A percentile compares a stretch with the other conserved stretches of the same genome.
These are phyloP conservation scores for Lindbergichthys nudifrons DNA, from an alignment of 2,797 vertebrate genomes.

Conservation along the genomic window DNA sequence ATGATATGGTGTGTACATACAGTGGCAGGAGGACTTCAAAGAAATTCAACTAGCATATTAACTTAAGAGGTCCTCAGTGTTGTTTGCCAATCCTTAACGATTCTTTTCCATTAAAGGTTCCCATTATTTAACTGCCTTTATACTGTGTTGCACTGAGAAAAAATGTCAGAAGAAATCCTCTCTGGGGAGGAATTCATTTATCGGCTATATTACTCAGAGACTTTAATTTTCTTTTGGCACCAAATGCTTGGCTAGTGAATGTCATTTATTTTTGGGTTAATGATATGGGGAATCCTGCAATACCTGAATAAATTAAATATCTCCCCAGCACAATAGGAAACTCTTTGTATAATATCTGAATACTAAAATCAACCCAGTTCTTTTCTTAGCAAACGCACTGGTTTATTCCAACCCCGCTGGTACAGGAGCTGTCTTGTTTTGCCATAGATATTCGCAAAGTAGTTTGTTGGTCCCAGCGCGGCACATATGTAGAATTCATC, in stretches of 20 bases:
- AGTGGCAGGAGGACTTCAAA: conserved; percentile 14
- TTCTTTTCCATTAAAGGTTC: conserved; percentile 55
- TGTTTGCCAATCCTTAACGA: conserved; percentile 49
- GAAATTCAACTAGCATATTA: conserved; percentile 31
- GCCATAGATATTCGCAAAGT: background rate
- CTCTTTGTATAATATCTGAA: background rate
- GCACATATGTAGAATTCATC: conserved; percentile 9
- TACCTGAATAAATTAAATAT: conserved; percentile 23
- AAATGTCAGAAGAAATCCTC: conserved; percentile 14
- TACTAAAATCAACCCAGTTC: background rate
- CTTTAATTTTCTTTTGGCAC: conserved; percentile 34
- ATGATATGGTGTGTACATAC: conserved; percentile 15
- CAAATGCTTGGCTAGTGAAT: conserved; percentile 20
- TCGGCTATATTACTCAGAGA: conserved; percentile 14
- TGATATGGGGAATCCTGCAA: conserved; percentile 14
- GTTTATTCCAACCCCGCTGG: background rate
- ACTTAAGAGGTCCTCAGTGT: background rate
- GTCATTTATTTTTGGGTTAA: conserved; percentile 18
- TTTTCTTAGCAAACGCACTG: background rate
- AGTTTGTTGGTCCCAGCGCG: background rate
- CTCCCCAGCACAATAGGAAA: background rate
- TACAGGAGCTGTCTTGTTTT: background rate
- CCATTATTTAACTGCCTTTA: conserved; percentile 29
- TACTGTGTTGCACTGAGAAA: conserved; percentile 12
- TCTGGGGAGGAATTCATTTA: conserved; percentile 28